Conservation (phyloP, 2,888 invertebrate species). For the Tiliacea citrago region DNA sequence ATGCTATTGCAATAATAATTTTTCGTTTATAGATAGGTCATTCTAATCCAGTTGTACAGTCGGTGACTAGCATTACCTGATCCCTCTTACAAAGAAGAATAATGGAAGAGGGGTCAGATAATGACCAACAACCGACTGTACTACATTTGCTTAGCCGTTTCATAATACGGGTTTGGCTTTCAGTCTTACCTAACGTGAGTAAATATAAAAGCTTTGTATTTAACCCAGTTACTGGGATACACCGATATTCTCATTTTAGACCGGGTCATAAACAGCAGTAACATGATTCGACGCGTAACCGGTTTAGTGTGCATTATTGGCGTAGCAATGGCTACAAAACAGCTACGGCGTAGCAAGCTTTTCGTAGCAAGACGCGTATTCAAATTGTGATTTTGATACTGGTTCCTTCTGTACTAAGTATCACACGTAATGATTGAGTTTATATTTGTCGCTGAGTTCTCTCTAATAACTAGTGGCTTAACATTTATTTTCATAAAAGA, state of each 20-base stretch:
- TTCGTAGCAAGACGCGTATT: slow-evolving; percentile 11
- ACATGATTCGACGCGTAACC: background rate
- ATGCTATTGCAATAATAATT: background rate
- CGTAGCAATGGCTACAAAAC: slow-evolving; percentile 6
- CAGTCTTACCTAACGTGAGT: background rate
- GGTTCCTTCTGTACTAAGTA: background rate
- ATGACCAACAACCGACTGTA: no score
- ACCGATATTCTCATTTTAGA: background rate
- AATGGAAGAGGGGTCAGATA: no score
- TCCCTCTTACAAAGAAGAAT: no score
- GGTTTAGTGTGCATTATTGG: background rate
- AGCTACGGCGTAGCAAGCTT: slow-evolving; percentile 23
- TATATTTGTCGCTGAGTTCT: background rate
- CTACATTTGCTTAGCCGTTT: background rate
- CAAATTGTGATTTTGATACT: background rate
- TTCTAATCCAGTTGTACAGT: no score
- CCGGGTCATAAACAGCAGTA: background rate
- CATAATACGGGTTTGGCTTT: background rate
- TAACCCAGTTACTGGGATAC: background rate
- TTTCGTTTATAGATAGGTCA: background rate
- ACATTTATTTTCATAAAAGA: background rate
- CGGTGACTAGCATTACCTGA: no score
- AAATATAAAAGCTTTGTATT: background rate
- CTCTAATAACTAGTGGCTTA: background rate
- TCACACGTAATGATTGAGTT: no score